Conservation (phyloP, 2,888 invertebrate genomes). For the Hoplodrina ambigua region DNA sequence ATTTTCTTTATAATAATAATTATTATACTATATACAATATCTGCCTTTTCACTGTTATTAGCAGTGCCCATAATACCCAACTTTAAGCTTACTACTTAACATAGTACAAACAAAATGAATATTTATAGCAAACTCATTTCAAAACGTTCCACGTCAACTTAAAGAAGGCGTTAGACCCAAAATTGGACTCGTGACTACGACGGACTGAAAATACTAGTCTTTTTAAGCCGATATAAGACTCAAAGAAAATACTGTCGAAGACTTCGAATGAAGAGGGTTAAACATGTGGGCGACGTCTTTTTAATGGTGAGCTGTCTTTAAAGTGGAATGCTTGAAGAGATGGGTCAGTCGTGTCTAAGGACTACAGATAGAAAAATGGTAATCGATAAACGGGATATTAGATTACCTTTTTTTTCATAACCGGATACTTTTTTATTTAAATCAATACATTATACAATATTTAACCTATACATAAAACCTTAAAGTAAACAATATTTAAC, state of each 20-base stretch:
- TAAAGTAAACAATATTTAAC: no score
- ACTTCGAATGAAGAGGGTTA: slow-evolving; percentile 56
- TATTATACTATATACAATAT: no score
- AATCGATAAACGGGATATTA: background rate
- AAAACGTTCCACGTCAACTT: slow-evolving; percentile 41
- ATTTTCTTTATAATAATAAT: no score
- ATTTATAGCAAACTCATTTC: background rate
- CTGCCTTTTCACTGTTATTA: no score
- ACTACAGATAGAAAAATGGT: slow-evolving; percentile 7
- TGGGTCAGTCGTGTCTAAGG: slow-evolving; percentile 16
- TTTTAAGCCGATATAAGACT: slow-evolving; percentile 35
- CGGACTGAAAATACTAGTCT: slow-evolving; percentile 36
- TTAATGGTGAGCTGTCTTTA: slow-evolving; percentile 51
- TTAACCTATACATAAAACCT: no score
- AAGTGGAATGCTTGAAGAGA: slow-evolving; percentile 26
- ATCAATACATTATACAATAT: no score
- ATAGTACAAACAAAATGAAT: slow-evolving; percentile 4
- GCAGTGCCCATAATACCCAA: background rate
- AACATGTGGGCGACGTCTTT: slow-evolving; percentile 54
- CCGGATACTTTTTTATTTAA: no score
- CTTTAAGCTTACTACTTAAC: background rate
- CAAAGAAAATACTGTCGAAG: slow-evolving; percentile 51
- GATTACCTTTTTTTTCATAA: no score
- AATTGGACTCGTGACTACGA: slow-evolving; percentile 31
- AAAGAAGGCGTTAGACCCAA: slow-evolving; percentile 17